Evolutionary conservation across 2,113 vertebrate genomes (phyloP).

Genomic region (Laterallus jamaicensis): DNA sequence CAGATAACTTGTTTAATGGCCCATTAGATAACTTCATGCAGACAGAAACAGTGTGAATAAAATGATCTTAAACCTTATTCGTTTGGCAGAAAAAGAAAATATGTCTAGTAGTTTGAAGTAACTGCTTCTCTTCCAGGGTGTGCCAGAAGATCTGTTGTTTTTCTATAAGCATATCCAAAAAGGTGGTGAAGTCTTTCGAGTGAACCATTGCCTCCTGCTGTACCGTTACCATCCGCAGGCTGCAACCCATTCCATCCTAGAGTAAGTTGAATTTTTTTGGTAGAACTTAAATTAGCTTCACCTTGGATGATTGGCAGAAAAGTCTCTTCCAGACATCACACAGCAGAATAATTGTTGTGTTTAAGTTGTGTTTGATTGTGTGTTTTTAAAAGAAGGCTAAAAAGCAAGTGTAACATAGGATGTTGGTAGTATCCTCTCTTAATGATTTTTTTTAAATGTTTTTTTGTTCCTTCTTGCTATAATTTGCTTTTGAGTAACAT

Average conservation of each 20-base stretch:
- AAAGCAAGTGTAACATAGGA: neutral
- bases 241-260: constrained; percentile 83
- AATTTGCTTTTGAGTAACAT: neutral
- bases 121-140: constrained; percentile 78
- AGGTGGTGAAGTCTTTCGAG: constrained; percentile 79
- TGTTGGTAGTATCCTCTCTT: neutral
- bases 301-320: neutral
- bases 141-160: constrained; percentile 93
- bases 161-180: constrained; percentile 88
- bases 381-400: neutral
- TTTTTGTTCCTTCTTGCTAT: neutral
- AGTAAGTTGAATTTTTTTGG: constrained; percentile 77
- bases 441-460: too few species aligned
- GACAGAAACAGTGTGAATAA: neutral
- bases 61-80: neutral
- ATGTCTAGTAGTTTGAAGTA: neutral
- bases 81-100: neutral
- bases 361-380: neutral
- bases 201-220: constrained; percentile 84
- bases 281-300: neutral
- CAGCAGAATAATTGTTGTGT: neutral
- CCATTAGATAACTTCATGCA: neutral
- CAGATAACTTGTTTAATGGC: neutral
- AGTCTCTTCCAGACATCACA: neutral
- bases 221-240: constrained; percentile 90